Percentiles rank a stretch among this genome's conserved stretches.
Conservation (phyloP, 2,113 vertebrate species). For the Falco punctatus region DNA sequence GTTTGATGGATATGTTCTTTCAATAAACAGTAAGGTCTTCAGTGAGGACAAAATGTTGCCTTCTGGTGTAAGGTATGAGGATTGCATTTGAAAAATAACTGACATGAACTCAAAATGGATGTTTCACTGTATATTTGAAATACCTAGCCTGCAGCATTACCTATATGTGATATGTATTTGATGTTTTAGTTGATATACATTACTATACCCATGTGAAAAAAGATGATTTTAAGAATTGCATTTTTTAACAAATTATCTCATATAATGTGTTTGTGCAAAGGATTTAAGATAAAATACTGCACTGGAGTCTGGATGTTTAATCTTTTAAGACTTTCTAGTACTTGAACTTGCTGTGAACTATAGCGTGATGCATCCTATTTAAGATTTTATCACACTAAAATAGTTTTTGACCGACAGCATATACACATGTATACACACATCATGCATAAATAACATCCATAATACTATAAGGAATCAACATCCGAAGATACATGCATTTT, state of each 20-base stretch:
- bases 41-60: slow-evolving; percentile 68
- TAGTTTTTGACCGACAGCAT: background rate
- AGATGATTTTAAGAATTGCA: background rate
- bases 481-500: background rate
- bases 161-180: background rate
- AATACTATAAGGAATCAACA: background rate
- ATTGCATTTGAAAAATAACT: background rate
- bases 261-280: background rate
- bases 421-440: too few relatives aligned
- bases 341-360: background rate
- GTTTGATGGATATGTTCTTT: slow-evolving; percentile 76
- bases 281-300: background rate
- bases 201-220: background rate
- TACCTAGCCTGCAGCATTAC: background rate
- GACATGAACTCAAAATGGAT: background rate
- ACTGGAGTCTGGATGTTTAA: background rate
- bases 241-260: background rate
- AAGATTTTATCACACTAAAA: background rate
- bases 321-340: background rate
- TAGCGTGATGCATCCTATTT: background rate
- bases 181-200: background rate
- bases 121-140: background rate
- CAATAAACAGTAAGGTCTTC: slow-evolving; percentile 74
- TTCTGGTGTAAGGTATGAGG: slow-evolving; percentile 73
- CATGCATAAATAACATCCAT: background rate